phyloP scores from a whole-genome alignment of 2,113 vertebrate genomes.

The Melanotaenia duboulayi region DNA sequence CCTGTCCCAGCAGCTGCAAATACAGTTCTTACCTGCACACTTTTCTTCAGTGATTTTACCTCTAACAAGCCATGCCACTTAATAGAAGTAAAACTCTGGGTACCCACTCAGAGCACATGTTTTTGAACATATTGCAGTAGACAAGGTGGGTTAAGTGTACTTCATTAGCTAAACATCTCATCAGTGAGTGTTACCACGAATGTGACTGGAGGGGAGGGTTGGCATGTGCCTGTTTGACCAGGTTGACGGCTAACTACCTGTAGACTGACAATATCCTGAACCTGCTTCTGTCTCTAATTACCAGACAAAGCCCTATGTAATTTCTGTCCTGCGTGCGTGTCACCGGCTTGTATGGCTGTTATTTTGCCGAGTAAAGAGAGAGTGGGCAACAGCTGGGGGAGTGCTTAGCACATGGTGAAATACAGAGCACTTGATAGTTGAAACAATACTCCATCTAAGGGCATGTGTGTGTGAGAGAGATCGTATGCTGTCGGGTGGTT shows the following conservation, averaged over 20 bases:
- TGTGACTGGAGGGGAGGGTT: slow-evolving; percentile 6
- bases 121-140: slow-evolving; percentile 17
- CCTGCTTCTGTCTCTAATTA: slow-evolving; percentile 72
- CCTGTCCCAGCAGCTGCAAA: slow-evolving; percentile 12
- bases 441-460: slow-evolving; percentile 60
- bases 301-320: slow-evolving; percentile 46
- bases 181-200: slow-evolving; percentile 20
- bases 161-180: slow-evolving; percentile 39
- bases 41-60: slow-evolving; percentile 41
- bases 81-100: slow-evolving; percentile 17
- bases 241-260: slow-evolving; percentile 58
- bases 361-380: slow-evolving; percentile 65
- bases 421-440: slow-evolving; percentile 46
- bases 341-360: slow-evolving; percentile 59
- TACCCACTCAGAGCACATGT: slow-evolving; percentile 9
- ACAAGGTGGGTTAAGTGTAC: slow-evolving; percentile 19
- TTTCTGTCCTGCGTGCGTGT: slow-evolving; percentile 69
- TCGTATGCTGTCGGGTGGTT: slow-evolving; percentile 44
- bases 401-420: slow-evolving; percentile 74
- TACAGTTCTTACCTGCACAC: slow-evolving; percentile 31
- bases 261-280: slow-evolving; percentile 35
- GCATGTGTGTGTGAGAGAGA: slow-evolving; percentile 24
- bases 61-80: slow-evolving; percentile 8
- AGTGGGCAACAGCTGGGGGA: slow-evolving; percentile 79
- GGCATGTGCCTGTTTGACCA: slow-evolving; percentile 19